Evolutionary conservation across 2,888 invertebrate genomes (phyloP), one percentile per base, ranked within the genome.

Genomic region (Mantis religiosa): DNA sequence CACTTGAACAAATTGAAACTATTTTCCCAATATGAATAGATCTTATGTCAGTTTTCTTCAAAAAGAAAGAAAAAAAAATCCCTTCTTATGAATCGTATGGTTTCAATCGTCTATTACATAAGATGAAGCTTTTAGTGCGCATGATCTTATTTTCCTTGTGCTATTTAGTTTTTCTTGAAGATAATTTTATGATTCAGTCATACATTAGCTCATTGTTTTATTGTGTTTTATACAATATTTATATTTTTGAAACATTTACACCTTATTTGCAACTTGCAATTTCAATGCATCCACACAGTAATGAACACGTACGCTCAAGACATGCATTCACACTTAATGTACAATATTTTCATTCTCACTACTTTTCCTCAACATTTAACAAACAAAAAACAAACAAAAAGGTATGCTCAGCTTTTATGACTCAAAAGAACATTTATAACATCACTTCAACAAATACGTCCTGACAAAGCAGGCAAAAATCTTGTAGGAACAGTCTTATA

Each of bases 401-500:
- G 25, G 81, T 82, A 87, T 87, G 30, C 87, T 34, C 41, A 12
- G 27, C 82, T 47, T 81, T 86, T 71, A 86, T 81, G 86, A 86
- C 86, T 86, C 86, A 86, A 86, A 86, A 30, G 71, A 86, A 86
- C 30, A 71, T 82, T 82, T 82, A 34, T 87, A 87, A 87, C 82
- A 82, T 28, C 34, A 41, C 30, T 86, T 87, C 87, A 34, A 87
- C 54, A 30, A 82, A 27, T 34, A 87, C 41, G 30, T 86, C 25
- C 28, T 30, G 28, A 0, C 84, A 84, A 25, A 84, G 87, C 87
- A 82, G 82, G 82, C 81, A 87, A 87, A 30, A 87, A 87, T 82
- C 87, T 82, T 87, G 15, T 34, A 87, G 87, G 87, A 87, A 87
- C 87, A 87, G 87, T 87, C 87, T 87, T 87, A n/a, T 87, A 87